Percentiles rank a stretch among this genome's conserved stretches.
These are phyloP conservation scores for Cygnus olor DNA, from an alignment of 2,797 vertebrate genomes.

Conservation along the genomic window DNA sequence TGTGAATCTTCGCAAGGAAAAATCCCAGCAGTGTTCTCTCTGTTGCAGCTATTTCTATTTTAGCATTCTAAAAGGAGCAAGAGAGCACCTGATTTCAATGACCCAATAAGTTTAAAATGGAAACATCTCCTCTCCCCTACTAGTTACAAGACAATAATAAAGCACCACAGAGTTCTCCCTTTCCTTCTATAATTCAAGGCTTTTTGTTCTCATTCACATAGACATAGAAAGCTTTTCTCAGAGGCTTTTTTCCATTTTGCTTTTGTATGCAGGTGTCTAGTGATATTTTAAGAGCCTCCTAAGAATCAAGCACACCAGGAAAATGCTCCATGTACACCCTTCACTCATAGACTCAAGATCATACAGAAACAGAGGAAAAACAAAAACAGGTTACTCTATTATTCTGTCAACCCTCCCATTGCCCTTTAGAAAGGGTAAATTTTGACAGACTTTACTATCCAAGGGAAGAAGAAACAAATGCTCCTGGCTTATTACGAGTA, in stretches of 20 bases:
- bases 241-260: constrained; percentile 34
- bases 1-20: constrained; percentile 97
- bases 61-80: constrained; percentile 86
- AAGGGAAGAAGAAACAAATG: not conserved
- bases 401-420: not conserved
- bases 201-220: constrained; percentile 30
- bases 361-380: not conserved
- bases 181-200: constrained; percentile 27
- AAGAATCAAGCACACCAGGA: constrained; percentile 41
- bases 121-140: constrained; percentile 45
- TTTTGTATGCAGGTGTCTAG: constrained; percentile 52
- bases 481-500: not conserved
- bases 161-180: constrained; percentile 28
- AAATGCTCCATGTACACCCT: constrained; percentile 10
- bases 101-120: constrained; percentile 57
- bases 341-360: not conserved
- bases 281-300: constrained; percentile 47
- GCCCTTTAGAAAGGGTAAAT: not conserved
- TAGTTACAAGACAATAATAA: constrained; percentile 53
- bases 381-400: not conserved
- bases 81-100: constrained; percentile 57
- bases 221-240: constrained; percentile 37
- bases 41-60: constrained; percentile 91
- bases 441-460: not conserved
- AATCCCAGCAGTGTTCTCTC: constrained; percentile 94